phyloP scores from a whole-genome alignment of 2,888 invertebrate genomes.

The Gasteruption jaculator region DNA sequence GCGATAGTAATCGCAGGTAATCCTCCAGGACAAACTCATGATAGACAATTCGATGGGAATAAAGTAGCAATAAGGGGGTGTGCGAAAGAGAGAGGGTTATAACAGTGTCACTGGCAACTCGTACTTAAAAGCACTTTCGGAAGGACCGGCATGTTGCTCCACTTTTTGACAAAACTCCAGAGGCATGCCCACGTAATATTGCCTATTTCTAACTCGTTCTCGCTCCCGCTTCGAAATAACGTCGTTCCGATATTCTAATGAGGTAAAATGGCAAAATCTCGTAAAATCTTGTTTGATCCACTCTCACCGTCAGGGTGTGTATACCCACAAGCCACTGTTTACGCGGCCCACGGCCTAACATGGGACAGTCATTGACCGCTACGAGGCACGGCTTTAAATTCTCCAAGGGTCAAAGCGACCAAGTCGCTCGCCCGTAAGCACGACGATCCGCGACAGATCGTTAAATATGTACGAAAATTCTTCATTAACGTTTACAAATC shows the following conservation, averaged over 20 bases:
- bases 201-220: too few species aligned
- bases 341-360: conserved; percentile 31
- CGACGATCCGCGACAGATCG: conserved; percentile 40
- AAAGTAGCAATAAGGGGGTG: too few species aligned
- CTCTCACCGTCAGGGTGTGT: conserved; percentile 44
- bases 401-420: conserved; percentile 27
- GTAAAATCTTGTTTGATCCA: too few species aligned
- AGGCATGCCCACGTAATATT: too few species aligned
- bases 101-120: conserved; percentile 29
- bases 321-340: conserved; percentile 45
- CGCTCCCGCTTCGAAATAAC: too few species aligned
- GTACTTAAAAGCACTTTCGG: conserved; percentile 32
- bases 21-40: too few species aligned
- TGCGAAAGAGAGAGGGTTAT: too few species aligned
- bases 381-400: conserved; percentile 19
- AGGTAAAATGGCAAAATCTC: too few species aligned
- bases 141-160: conserved; percentile 32
- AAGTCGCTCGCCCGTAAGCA: conserved; percentile 37
- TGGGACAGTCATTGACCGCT: conserved; percentile 19
- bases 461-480: conserved; percentile 33
- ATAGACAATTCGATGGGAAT: too few species aligned
- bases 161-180: too few species aligned
- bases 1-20: too few species aligned
- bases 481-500: conserved; percentile 37
- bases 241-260: too few species aligned